Conservation (phyloP, 1,140 invertebrate genomes). For the Pachypeltis micranthus region DNA sequence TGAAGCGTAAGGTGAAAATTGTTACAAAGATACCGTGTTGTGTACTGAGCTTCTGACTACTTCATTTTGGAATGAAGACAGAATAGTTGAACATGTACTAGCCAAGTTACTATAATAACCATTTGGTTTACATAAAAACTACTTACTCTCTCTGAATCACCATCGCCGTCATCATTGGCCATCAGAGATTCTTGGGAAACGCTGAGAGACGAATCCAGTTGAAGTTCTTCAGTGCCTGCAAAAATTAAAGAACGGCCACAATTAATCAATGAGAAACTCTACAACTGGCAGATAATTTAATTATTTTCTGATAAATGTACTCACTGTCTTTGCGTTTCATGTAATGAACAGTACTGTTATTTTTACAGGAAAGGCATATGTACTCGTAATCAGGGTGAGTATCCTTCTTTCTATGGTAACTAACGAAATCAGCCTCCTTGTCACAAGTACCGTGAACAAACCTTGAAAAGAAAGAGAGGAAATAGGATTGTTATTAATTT, state of each 20-base stretch:
- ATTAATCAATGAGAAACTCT: neutral
- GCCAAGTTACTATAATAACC: no score
- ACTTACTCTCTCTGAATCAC: slow-evolving; percentile 25
- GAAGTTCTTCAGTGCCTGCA: slow-evolving; percentile 46
- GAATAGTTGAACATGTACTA: no score
- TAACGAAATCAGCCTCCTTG: slow-evolving; percentile 65
- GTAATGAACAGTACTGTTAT: slow-evolving; percentile 35
- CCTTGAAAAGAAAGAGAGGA: slow-evolving; percentile 38
- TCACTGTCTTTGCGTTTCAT: slow-evolving; percentile 52
- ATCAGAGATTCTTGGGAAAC: slow-evolving; percentile 58
- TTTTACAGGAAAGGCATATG: slow-evolving; percentile 73
- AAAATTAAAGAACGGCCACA: neutral
- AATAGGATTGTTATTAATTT: no score
- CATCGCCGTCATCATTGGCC: slow-evolving; percentile 34
- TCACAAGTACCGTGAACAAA: slow-evolving; percentile 91
- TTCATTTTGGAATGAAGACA: no score
- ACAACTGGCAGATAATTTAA: neutral
- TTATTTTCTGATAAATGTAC: no score
- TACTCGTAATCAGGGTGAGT: slow-evolving; percentile 77
- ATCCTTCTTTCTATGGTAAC: slow-evolving; percentile 67
- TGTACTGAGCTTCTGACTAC: no score
- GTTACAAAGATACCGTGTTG: no score
- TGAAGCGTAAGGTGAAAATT: no score
- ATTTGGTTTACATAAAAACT: no score
- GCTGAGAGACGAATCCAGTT: slow-evolving; percentile 47